Evolutionary conservation across 2,888 invertebrate genomes (phyloP), one percentile per base, ranked within the genome.

Genomic region (Acleris cristana): DNA sequence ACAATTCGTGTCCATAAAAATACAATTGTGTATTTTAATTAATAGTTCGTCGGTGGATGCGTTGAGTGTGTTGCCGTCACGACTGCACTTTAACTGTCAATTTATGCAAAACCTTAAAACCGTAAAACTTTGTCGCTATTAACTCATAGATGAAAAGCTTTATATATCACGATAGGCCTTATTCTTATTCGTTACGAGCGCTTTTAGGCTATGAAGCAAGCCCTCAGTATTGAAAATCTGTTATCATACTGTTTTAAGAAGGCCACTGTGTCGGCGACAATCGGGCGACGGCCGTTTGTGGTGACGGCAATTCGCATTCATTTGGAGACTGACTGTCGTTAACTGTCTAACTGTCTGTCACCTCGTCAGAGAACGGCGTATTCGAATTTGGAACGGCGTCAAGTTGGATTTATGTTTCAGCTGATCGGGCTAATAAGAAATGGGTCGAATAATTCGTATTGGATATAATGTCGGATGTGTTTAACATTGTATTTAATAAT

Each of bases 231-330:
- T 40, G n/a, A 19, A 18, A 8, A 2, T 49, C 10, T 18, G 10
- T 18, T 40, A 6, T 26, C 23, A 14, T 63, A 63, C 62, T 67
- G 67, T 49, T 49, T 34, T 34, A 19, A 30, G 3, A 26, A 57
- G 30, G 51, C 21, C 7, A 52, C 66, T 88, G 88, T 88, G 88
- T 83, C 85, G 82, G 83, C 87, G 85, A 85, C 88, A 88, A 90
- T 90, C 89, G 88, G 87, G 82, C 82, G 78, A 79, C 79, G 85
- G 83, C 85, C 86, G 89, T 88, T 89, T 84, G 85, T 78, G 90
- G 87, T 86, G 84, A 85, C 85, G 84, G 83, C 89, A 87, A 89
- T 86, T 84, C 83, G 80, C 81, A 86, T 87, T 87, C 87, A 90
- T 87, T 88, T 86, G 53, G 49, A 49, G 34, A 18, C 51, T 23